A percentile compares a stretch with the other conserved stretches of the same genome.
Evolutionary conservation across 2,113 vertebrate species (phyloP).

Genomic region (Melanocharis versteri): DNA sequence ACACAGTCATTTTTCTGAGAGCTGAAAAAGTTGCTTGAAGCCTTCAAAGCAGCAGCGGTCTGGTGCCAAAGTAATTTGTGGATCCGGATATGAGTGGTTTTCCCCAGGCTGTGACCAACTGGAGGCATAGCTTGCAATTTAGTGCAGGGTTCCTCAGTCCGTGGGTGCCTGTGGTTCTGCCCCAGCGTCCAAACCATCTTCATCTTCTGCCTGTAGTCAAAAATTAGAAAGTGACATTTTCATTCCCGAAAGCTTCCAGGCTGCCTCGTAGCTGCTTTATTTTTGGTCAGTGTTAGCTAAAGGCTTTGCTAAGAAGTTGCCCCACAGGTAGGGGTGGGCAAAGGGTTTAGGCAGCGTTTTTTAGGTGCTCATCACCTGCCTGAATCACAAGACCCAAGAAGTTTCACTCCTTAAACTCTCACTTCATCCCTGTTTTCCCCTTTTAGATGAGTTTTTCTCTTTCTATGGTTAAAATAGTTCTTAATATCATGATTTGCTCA

Average conservation of each 20-base stretch:
- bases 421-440: background rate
- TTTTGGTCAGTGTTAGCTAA: background rate
- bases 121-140: background rate
- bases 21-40: background rate
- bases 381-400: background rate
- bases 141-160: background rate
- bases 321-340: background rate
- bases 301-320: background rate
- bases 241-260: background rate
- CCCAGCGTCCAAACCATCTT: background rate
- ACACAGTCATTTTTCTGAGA: background rate
- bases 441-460: background rate
- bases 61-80: background rate
- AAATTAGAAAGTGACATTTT: background rate
- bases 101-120: background rate
- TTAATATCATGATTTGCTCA: background rate
- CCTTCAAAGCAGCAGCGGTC: background rate
- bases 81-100: background rate
- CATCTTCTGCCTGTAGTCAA: background rate
- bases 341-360: fast-evolving
- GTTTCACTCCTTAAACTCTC: background rate
- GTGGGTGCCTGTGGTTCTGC: background rate
- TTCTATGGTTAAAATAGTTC: background rate
- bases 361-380: background rate
- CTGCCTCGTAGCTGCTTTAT: background rate